Base-by-base conservation (phyloP, 1,140 invertebrate genomes). In the Phenacoccus solenopsis region DNA sequence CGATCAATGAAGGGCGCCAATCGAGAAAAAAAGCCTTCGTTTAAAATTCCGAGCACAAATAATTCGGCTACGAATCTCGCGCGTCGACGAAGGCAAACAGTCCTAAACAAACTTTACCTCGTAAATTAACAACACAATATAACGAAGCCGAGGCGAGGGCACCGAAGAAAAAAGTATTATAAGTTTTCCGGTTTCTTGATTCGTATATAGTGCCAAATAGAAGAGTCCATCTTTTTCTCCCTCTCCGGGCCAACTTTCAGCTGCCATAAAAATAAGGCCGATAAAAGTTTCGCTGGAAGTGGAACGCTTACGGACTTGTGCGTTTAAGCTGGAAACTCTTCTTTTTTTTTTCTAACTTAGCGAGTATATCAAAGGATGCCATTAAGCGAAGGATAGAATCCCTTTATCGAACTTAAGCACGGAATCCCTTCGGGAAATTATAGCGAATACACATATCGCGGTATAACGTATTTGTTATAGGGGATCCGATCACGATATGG, bases 401-500 rank as follows among this genome's bases (percentile, higher is more conserved):
- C 59, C 59, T 64, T 64, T 64, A 64, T 64, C 59, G 59, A 64
- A 64, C 59, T 25, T 64, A 64, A 64, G 59, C 59, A 64, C 59
- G 59, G 59, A 64, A 64, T 64, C 59, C 59, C 59, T 64, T 64
- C 59, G 59, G 59, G 59, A 64, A 64, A 64, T 64, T 64, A 64
- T 64, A 64, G 21, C 59, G 59, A 64, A 64, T 27, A 64, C 59
- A 64, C 59, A 25, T 64, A 64, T 49, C 38, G 38, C 38, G 38
- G 38, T 64, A 64, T 64, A 25, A 64, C 25, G 59, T 64, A 64
- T 64, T 64, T 64, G 22, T 25, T 64, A 38, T 38, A 64, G 59
- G 59, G 59, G 59, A 64, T 64, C 25, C 59, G 59, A 64, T 64
- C 59, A 64, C 59, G 59, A 64, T 64, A 64, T 27, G n/a, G 32